These are phyloP conservation scores for Zosterops pallidus DNA, from an alignment of 2,113 vertebrate genomes.

Conservation along the genomic window DNA sequence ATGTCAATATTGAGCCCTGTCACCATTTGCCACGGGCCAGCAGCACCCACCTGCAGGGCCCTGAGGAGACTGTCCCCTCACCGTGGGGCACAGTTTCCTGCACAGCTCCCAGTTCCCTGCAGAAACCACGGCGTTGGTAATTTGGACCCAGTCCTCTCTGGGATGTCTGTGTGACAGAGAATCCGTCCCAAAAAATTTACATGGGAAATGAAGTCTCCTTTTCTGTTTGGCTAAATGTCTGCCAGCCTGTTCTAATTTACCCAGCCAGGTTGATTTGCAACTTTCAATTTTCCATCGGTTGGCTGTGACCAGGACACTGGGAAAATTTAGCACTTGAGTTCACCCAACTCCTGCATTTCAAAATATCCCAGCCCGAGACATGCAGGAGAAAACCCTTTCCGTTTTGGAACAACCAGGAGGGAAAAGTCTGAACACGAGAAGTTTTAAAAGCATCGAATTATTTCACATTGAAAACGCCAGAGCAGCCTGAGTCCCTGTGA, in stretches of 20 bases:
- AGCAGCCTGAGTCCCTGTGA: not conserved
- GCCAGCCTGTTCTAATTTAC: slow-evolving; percentile 66
- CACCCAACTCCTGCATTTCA: slow-evolving; percentile 62
- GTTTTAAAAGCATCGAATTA: slow-evolving; percentile 55
- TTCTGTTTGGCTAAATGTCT: slow-evolving; percentile 68
- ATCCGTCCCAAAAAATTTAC: slow-evolving; percentile 30
- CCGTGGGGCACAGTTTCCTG: fast-evolving
- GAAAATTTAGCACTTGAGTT: slow-evolving; percentile 64
- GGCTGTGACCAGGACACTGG: slow-evolving; percentile 65
- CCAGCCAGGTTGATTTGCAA: slow-evolving; percentile 64
- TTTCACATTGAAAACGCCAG: slow-evolving; percentile 3
- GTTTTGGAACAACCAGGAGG: slow-evolving; percentile 56
- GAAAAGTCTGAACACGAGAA: slow-evolving; percentile 63
- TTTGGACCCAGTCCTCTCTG: not conserved
- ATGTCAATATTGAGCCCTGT: fast-evolving
- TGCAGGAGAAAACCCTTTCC: slow-evolving; percentile 63
- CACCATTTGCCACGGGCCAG: not conserved
- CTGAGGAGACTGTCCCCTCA: fast-evolving
- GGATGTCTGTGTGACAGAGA: slow-evolving; percentile 11
- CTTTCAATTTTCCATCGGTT: slow-evolving; percentile 64
- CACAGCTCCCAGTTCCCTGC: not conserved
- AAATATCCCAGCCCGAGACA: slow-evolving; percentile 66
- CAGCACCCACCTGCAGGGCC: not conserved
- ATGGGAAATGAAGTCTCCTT: slow-evolving; percentile 72
- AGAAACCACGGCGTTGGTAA: fast-evolving